phyloP scores from a whole-genome alignment of 2,113 vertebrate species.

The Chlorodrepanis virens region DNA sequence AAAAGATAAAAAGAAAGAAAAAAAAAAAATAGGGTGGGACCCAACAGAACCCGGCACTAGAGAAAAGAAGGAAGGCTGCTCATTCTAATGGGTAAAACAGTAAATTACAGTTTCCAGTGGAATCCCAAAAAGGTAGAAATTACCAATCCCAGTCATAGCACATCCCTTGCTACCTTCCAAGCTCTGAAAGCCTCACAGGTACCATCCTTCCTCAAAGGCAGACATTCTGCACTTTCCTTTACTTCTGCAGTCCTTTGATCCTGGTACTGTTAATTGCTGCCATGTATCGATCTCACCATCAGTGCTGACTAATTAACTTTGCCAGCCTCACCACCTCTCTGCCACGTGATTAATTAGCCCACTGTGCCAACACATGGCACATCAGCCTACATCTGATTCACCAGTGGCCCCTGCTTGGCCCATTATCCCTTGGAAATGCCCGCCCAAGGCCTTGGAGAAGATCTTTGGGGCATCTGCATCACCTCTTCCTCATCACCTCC shows the following conservation, averaged over 20 bases:
- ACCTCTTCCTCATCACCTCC: not conserved
- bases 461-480: not conserved
- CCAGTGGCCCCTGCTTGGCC: not conserved
- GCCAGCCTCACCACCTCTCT: not conserved
- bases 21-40: rapidly evolving
- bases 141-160: rapidly evolving
- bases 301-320: not conserved
- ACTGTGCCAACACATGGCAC: not conserved
- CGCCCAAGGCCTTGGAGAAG: not conserved
- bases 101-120: not conserved
- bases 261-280: not conserved
- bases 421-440: not conserved
- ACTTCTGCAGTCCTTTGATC: not conserved
- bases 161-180: not conserved
- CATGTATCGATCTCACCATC: not conserved
- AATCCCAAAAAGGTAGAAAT: not conserved
- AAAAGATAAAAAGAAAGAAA: not conserved
- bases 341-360: not conserved
- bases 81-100: not conserved
- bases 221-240: not conserved
- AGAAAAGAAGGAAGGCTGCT: not conserved
- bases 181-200: not conserved
- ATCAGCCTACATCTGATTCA: not conserved
- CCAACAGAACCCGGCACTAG: not conserved
- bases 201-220: not conserved